Base-by-base conservation (phyloP, 35 echinoderm and acorn worm genomes). In the Heliocidaris erythrogramma region DNA sequence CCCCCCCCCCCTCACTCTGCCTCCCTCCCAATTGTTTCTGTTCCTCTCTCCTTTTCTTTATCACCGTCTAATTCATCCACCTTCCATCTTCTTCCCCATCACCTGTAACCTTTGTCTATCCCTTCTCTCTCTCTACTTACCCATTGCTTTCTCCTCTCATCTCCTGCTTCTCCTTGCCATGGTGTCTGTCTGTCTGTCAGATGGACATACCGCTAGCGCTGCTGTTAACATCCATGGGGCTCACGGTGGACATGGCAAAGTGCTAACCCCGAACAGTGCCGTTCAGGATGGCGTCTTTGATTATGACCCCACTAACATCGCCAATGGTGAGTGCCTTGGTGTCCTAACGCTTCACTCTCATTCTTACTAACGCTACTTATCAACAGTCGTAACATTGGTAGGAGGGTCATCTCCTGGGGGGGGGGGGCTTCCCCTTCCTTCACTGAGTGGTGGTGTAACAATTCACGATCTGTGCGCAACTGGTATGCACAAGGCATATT, bases 231-330 rank as follows among this genome's bases (percentile, higher is more conserved):
- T 87, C 48, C 47, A 31, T 21, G 71, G 86, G 32, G 86, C 78
- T 94, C n/a, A 87, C 86, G 94, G 65, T n/a, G 94, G 29, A 88
- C 94, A 88, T 87, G 71, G 71, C 78, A 85, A 94, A 85, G 90
- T 90, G 87, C 94, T 85, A 21, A 95, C 94, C 88, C 88, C 90
- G 30, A 59, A 60, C 35, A 95, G 94, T 71, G 94, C 95, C 86
- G 85, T 65, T 61, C 96, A 84, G 24, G 96, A 97, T 91, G 95
- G 85, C 88, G 94, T 95, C 95, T 98, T 98, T 96, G 97, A 98
- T 92, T 98, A 98, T 90, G 96, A 87, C 90, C 96, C 94, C 60
- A 93, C 94, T 85, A 97, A 94, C 92, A 92, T 93, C 92, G 42
- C 92, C 88, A 89, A 86, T 93, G 97, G 97, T 98, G 97, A 98